Percentiles rank a stretch among this genome's conserved stretches.
phyloP scores from a whole-genome alignment of 2,113 vertebrate genomes.

The Stegostoma tigrinum region DNA sequence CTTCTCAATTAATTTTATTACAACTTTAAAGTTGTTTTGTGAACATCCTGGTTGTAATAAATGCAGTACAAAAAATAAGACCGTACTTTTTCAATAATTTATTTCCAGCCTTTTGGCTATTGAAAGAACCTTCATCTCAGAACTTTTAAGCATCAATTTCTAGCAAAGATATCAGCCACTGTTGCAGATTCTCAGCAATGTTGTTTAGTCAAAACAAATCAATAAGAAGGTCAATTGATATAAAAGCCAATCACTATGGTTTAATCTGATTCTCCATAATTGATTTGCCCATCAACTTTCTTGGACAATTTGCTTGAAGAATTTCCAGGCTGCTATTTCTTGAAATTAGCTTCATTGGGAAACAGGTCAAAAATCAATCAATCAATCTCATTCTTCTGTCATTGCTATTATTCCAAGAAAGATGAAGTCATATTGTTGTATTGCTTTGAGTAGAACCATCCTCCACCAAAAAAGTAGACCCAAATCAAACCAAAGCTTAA shows the following conservation, averaged over 20 bases:
- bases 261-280: neutral
- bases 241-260: neutral
- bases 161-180: neutral
- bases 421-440: neutral
- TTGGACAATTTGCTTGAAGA: neutral
- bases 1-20: neutral
- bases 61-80: neutral
- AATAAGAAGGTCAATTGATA: neutral
- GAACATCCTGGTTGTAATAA: neutral
- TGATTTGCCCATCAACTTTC: neutral
- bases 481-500: neutral
- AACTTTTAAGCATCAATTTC: neutral
- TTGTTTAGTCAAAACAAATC: neutral
- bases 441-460: neutral
- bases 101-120: neutral
- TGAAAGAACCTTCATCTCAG: neutral
- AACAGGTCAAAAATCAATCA: neutral
- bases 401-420: neutral
- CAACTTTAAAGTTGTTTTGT: neutral
- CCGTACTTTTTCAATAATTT: no score
- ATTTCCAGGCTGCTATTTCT: neutral
- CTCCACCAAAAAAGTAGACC: neutral
- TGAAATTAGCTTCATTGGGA: neutral
- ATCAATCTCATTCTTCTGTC: neutral
- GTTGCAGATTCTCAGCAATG: neutral